Percentiles rank a stretch among this genome's conserved stretches.
Conservation (phyloP, 2,888 invertebrate species). For the Hybos culiciformis region DNA sequence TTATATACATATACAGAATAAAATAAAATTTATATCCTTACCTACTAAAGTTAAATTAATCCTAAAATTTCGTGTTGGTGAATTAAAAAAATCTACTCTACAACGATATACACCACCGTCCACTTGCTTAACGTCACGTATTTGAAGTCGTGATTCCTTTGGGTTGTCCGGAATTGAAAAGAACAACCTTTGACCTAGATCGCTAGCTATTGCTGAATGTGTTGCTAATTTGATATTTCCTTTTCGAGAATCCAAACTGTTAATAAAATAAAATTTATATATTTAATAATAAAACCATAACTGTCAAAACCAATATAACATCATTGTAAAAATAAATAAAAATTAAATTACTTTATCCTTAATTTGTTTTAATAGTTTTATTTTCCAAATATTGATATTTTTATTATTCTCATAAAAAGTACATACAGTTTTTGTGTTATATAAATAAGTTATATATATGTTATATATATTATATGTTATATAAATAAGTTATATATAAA, state of each 20-base stretch:
- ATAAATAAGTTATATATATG: too few relatives aligned
- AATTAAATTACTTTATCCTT: too few relatives aligned
- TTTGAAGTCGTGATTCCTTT: constrained; percentile 57
- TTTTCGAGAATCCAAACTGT: constrained; percentile 64
- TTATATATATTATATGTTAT: too few relatives aligned
- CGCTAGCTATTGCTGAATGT: constrained; percentile 66
- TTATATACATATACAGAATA: neutral
- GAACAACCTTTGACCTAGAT: constrained; percentile 60
- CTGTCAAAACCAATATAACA: too few relatives aligned
- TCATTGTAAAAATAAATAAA: too few relatives aligned
- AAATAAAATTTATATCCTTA: constrained; percentile 38
- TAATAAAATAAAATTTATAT: constrained; percentile 5
- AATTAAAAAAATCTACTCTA: constrained; percentile 76
- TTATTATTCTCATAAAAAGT: too few relatives aligned
- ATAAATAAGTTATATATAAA: too few relatives aligned
- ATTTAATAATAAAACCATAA: neutral
- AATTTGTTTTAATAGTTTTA: too few relatives aligned
- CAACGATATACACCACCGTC: constrained; percentile 81
- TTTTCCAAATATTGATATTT: too few relatives aligned
- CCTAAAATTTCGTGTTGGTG: constrained; percentile 74
- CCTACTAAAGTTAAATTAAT: constrained; percentile 80
- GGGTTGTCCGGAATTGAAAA: constrained; percentile 59
- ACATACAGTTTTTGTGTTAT: too few relatives aligned
- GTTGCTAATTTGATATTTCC: constrained; percentile 50
- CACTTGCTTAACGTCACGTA: constrained; percentile 52